Conservation (phyloP, 2,113 vertebrate genomes). For the Marmota flaviventris region DNA sequence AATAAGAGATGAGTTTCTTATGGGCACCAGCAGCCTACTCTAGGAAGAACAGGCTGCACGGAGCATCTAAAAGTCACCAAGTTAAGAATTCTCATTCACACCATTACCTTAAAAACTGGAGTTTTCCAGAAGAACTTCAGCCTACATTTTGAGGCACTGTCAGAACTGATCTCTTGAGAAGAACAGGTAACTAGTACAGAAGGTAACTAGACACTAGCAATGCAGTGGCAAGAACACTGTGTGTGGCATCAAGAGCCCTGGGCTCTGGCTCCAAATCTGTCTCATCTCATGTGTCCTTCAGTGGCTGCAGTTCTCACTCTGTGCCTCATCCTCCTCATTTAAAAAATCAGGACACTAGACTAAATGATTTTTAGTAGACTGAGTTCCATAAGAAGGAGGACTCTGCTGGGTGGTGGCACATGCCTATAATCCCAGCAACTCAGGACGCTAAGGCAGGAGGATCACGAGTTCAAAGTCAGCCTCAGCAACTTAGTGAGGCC, state of each 20-base stretch:
- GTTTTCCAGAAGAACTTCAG: conserved; percentile 21
- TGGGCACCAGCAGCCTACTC: background rate
- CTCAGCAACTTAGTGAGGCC: too few relatives aligned
- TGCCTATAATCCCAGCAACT: too few relatives aligned
- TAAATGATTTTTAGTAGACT: background rate
- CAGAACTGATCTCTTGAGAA: background rate
- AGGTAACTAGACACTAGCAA: background rate
- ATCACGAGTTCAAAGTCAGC: too few relatives aligned
- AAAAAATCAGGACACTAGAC: background rate
- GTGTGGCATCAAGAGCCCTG: background rate
- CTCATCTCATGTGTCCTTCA: background rate
- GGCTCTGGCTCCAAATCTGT: background rate
- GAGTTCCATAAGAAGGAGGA: background rate
- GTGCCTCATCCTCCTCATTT: background rate
- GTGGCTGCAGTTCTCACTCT: background rate
- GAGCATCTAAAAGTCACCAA: conserved; percentile 12
- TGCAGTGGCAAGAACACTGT: background rate
- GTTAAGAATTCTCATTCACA: background rate
- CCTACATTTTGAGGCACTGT: background rate
- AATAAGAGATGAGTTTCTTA: background rate
- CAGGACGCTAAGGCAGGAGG: too few relatives aligned
- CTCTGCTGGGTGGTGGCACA: background rate
- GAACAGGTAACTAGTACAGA: background rate
- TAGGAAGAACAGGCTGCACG: conserved; percentile 1
- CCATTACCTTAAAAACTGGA: background rate